Evolutionary conservation across 1,140 invertebrate genomes (phyloP).

Genomic region (Scaptomyza graminum): DNA sequence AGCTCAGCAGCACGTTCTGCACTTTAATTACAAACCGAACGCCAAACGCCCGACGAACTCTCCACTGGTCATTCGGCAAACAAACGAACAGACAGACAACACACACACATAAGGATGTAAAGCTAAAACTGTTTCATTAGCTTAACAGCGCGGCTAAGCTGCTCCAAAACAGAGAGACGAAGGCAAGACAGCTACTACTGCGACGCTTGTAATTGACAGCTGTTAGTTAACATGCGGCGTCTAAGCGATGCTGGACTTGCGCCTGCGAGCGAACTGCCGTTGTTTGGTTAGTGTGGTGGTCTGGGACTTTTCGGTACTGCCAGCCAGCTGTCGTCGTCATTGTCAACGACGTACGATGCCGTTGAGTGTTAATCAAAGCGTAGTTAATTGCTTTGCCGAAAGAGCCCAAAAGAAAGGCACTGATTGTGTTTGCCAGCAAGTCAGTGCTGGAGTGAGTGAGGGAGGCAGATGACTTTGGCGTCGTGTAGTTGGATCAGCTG

Average conservation of each 20-base stretch:
- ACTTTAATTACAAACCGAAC: slow-evolving; percentile 66
- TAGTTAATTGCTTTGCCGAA: slow-evolving; percentile 80
- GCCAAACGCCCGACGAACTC: slow-evolving; percentile 15
- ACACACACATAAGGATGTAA: slow-evolving; percentile 8
- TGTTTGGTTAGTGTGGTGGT: neutral
- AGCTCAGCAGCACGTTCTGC: slow-evolving; percentile 54
- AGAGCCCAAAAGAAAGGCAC: slow-evolving; percentile 67
- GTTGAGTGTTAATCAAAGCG: slow-evolving; percentile 80
- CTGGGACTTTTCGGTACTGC: neutral
- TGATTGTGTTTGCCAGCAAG: slow-evolving; percentile 53
- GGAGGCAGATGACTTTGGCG: slow-evolving; percentile 1
- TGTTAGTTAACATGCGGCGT: slow-evolving; percentile 69
- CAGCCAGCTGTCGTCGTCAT: slow-evolving; percentile 68
- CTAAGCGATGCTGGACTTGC: slow-evolving; percentile 37
- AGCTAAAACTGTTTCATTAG: slow-evolving; percentile 45
- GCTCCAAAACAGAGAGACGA: slow-evolving; percentile 6
- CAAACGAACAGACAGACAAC: neutral
- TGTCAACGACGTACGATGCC: slow-evolving; percentile 58
- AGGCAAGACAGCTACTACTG: slow-evolving; percentile 1
- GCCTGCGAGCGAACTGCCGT: neutral
- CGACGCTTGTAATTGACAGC: slow-evolving; percentile 68
- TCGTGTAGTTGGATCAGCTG: slow-evolving; percentile 11
- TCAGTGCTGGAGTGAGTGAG: neutral
- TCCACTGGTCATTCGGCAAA: slow-evolving; percentile 21
- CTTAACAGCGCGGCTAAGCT: slow-evolving; percentile 63